Conservation (phyloP, 92 coral and sea anemone species). For the Porites rus region DNA sequence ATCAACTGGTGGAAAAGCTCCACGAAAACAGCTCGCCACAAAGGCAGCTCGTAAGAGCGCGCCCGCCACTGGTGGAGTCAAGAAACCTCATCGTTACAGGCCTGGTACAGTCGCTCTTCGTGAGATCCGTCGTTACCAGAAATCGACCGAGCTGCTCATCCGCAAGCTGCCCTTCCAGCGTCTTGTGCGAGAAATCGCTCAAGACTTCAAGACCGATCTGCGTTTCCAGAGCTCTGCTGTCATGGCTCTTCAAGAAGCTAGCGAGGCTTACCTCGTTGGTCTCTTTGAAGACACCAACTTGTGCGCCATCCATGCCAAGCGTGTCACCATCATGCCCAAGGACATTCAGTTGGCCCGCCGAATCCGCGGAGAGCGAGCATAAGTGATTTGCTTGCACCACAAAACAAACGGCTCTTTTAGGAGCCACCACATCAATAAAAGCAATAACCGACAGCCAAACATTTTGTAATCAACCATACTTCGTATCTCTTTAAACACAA, state of each 20-base stretch:
- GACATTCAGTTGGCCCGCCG: conserved; percentile 99
- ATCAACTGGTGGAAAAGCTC: conserved; percentile 99
- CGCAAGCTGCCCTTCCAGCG: conserved; percentile 99
- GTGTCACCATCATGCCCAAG: conserved; percentile 99
- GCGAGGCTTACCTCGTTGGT: conserved; percentile 99
- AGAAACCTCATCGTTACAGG: conserved; percentile 97
- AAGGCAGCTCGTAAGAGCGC: conserved; percentile 99
- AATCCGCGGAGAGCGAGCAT: conserved; percentile 83
- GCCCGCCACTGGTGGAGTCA: conserved; percentile 98
- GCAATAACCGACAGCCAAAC: conserved; percentile 40
- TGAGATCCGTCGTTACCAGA: conserved; percentile 99
- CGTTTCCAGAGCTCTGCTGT: conserved; percentile 99
- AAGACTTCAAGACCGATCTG: conserved; percentile 98
- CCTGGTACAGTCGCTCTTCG: conserved; percentile 99
- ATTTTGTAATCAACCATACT: too few relatives aligned
- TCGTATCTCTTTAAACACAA: too few relatives aligned
- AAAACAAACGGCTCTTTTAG: conserved; percentile 81
- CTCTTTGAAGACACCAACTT: conserved; percentile 99
- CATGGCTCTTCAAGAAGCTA: conserved; percentile 99
- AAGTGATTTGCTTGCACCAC: not conserved
- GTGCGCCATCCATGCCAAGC: conserved; percentile 99
- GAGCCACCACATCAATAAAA: conserved; percentile 79
- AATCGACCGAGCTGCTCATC: conserved; percentile 97
- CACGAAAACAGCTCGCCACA: conserved; percentile 98
- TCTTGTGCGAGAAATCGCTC: conserved; percentile 99